Conservation (phyloP, 1,140 invertebrate genomes). For the Stegodyphus mimosarum region DNA sequence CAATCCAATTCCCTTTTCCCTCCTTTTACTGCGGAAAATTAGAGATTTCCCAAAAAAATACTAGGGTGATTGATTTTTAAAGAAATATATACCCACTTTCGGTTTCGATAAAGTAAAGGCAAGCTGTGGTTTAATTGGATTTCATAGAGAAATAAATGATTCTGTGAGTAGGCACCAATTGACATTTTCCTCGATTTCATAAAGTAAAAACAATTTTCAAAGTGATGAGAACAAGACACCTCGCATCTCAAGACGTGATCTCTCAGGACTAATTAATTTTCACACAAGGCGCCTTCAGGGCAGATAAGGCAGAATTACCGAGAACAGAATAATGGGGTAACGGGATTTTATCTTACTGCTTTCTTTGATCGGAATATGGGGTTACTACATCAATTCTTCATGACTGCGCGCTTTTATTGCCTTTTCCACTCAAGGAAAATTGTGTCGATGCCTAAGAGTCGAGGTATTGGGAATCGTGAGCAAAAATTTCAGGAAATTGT, state of each 20-base stretch:
- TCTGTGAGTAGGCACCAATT: too few species aligned
- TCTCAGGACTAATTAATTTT: constrained; percentile 37
- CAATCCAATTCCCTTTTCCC: too few species aligned
- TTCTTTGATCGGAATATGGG: constrained; percentile 11
- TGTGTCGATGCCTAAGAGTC: constrained; percentile 13
- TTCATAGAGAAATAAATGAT: too few species aligned
- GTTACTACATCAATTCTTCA: constrained; percentile 36
- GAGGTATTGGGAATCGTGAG: constrained; percentile 11
- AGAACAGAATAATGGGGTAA: background rate
- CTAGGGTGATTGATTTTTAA: too few species aligned
- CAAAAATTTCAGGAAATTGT: constrained; percentile 17
- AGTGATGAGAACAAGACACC: too few species aligned
- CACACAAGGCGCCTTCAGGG: background rate
- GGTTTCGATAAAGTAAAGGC: too few species aligned
- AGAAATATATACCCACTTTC: too few species aligned
- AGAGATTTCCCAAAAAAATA: too few species aligned
- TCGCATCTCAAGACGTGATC: background rate
- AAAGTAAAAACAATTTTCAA: too few species aligned
- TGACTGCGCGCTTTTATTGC: constrained; percentile 26
- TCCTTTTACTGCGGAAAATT: too few species aligned
- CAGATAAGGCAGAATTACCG: constrained; percentile 13
- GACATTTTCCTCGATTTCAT: too few species aligned
- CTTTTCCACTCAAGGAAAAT: constrained; percentile 50
- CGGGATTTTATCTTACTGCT: constrained; percentile 35
- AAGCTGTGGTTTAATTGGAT: too few species aligned